phyloP scores from a whole-genome alignment of 2,888 invertebrate genomes.

The Hemicrepidius hirtus region DNA sequence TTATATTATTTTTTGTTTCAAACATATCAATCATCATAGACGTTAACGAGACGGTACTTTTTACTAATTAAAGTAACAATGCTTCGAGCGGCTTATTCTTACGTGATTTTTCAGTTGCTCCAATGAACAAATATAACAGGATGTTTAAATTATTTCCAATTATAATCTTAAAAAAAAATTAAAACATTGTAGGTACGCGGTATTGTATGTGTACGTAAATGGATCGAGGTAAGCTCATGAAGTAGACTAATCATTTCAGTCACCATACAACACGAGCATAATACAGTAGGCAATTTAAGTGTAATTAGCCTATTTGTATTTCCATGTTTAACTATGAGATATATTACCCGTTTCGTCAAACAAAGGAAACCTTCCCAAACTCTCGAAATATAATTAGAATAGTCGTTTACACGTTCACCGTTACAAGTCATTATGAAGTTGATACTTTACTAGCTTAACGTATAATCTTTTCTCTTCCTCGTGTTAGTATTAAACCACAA shows the following conservation, averaged over 20 bases:
- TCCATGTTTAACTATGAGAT: constrained; percentile 47
- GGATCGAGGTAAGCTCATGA: neutral
- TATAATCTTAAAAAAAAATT: constrained; percentile 7
- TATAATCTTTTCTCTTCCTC: constrained; percentile 34
- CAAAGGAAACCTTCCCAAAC: constrained; percentile 50
- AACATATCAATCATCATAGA: constrained; percentile 26
- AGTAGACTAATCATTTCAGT: constrained; percentile 22
- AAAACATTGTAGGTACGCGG: neutral
- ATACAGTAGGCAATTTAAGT: constrained; percentile 39
- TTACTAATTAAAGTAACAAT: constrained; percentile 7
- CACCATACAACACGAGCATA: constrained; percentile 37
- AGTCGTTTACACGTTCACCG: constrained; percentile 53
- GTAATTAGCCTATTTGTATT: constrained; percentile 48
- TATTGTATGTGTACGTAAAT: neutral
- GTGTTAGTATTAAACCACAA: neutral
- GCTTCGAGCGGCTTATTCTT: constrained; percentile 5
- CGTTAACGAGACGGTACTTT: constrained; percentile 22
- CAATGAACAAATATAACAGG: constrained; percentile 2
- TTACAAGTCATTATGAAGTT: constrained; percentile 50
- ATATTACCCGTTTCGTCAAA: constrained; percentile 46
- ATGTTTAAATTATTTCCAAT: neutral
- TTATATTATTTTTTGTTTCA: constrained; percentile 22
- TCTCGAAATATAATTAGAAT: constrained; percentile 53
- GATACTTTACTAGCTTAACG: constrained; percentile 26
- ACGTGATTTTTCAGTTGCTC: constrained; percentile 6